Conservation (phyloP, 2,888 invertebrate genomes). For the Serripes groenlandicus region DNA sequence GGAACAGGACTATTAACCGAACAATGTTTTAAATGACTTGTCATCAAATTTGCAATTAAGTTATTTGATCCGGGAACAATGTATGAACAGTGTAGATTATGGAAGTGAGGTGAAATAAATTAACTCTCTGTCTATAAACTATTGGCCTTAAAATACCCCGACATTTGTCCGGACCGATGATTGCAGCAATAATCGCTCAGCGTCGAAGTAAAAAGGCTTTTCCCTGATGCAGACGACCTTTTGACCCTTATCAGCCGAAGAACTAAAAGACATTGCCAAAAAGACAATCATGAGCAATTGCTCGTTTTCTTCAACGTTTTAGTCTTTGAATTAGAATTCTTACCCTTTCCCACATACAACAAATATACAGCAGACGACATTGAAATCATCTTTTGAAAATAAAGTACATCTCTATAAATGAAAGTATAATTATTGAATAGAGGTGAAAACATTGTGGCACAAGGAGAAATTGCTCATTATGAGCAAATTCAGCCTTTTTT, state of each 20-base stretch:
- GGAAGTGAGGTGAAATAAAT: slow-evolving; percentile 26
- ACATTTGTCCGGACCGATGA: slow-evolving; percentile 4
- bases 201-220: too few relatives aligned
- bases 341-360: neutral
- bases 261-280: neutral
- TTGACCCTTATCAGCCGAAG: neutral
- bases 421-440: too few relatives aligned
- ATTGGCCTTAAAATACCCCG: slow-evolving; percentile 21
- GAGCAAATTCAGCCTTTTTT: neutral
- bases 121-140: slow-evolving; percentile 13
- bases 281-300: neutral
- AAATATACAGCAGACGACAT: neutral
- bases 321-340: neutral
- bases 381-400: too few relatives aligned
- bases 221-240: neutral
- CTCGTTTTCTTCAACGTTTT: neutral
- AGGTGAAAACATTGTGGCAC: neutral
- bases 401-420: too few relatives aligned
- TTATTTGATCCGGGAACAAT: slow-evolving; percentile 36
- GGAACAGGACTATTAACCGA: slow-evolving; percentile 54
- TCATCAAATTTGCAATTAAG: slow-evolving; percentile 63
- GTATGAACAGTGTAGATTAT: slow-evolving; percentile 16
- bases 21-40: slow-evolving; percentile 59
- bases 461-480: neutral
- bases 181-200: slow-evolving; percentile 11